A percentile compares a stretch with the other conserved stretches of the same genome.
These are phyloP conservation scores for Odocoileus hemionus DNA, from an alignment of 2,113 vertebrate species.

Conservation along the genomic window DNA sequence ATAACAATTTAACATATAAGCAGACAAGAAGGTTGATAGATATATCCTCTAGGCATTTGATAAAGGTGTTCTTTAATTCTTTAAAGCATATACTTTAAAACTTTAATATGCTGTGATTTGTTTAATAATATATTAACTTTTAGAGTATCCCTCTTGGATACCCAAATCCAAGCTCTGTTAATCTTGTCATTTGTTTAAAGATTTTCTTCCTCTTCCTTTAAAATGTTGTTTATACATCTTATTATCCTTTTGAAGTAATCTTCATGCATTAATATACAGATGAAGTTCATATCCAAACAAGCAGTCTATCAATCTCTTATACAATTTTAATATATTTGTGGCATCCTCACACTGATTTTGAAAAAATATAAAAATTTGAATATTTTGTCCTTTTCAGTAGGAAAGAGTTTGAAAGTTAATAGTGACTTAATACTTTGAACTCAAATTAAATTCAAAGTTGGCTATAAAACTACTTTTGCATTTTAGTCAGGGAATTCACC, in stretches of 20 bases:
- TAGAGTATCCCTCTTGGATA: neutral
- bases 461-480: neutral
- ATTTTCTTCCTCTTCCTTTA: neutral
- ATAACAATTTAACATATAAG: neutral
- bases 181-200: neutral
- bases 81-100: conserved; percentile 44
- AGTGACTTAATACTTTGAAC: neutral
- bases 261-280: neutral
- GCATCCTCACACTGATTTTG: neutral
- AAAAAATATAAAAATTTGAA: neutral
- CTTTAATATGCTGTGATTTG: neutral
- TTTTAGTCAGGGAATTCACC: neutral
- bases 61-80: conserved; percentile 70
- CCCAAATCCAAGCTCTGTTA: neutral
- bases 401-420: neutral
- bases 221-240: neutral
- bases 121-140: neutral
- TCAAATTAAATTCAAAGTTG: neutral
- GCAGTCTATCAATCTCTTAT: neutral
- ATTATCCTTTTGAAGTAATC: neutral
- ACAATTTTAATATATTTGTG: neutral
- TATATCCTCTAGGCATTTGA: conserved; percentile 27
- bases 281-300: neutral
- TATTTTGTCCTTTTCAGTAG: neutral
- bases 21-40: neutral